Percentiles rank a stretch among this genome's conserved stretches.
Conservation (phyloP, 2,113 vertebrate genomes). For the Prinia subflava region DNA sequence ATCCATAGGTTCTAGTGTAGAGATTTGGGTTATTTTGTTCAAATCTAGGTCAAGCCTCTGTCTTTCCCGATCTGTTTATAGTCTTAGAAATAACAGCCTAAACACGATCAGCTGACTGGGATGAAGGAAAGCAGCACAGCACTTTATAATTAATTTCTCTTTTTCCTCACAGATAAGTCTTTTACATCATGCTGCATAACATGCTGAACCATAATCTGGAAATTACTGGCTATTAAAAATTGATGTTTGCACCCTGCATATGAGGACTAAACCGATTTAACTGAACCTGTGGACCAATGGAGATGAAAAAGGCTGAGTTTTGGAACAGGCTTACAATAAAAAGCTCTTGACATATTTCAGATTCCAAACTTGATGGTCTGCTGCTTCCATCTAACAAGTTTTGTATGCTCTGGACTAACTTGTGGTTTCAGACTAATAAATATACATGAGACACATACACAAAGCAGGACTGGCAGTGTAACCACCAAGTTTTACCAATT, state of each 20-base stretch:
- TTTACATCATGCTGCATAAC: background rate
- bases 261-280: background rate
- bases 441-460: background rate
- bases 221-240: background rate
- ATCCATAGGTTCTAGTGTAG: background rate
- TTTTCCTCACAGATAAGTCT: background rate
- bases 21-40: background rate
- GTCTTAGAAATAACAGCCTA: background rate
- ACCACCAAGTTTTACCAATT: background rate
- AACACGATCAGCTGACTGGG: background rate
- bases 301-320: background rate
- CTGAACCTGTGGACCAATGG: background rate
- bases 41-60: slow-evolving; percentile 12
- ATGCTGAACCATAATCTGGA: background rate
- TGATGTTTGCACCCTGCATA: background rate
- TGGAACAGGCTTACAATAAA: background rate
- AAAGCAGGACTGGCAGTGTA: background rate
- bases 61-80: background rate
- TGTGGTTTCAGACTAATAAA: background rate
- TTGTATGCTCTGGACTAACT: background rate
- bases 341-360: background rate
- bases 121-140: background rate
- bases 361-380: background rate
- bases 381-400: background rate
- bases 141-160: background rate